A percentile compares a stretch with the other conserved stretches of the same genome.
These are phyloP conservation scores for Crossocerus cetratus DNA, from an alignment of 2,888 invertebrate species.

Conservation along the genomic window DNA sequence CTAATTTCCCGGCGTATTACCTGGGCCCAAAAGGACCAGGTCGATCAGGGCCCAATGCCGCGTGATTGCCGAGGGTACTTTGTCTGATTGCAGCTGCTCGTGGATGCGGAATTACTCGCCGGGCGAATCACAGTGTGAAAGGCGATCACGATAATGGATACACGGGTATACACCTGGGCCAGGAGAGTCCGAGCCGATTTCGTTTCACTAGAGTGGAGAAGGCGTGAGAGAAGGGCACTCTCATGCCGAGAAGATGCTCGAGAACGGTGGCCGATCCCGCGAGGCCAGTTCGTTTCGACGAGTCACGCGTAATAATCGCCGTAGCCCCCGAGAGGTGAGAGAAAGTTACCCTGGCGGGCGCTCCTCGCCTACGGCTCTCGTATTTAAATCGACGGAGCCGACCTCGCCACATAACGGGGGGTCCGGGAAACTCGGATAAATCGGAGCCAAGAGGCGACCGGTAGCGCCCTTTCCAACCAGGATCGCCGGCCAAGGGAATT, in stretches of 20 bases:
- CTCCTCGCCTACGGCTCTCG: constrained; percentile 56
- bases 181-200: neutral
- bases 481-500: constrained; percentile 16
- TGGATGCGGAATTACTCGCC: constrained; percentile 15
- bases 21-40: too few species aligned
- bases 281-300: constrained; percentile 59
- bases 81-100: constrained; percentile 8
- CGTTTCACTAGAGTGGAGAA: neutral
- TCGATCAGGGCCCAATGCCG: constrained; percentile 1
- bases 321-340: constrained; percentile 56
- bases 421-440: constrained; percentile 10
- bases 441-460: constrained; percentile 11
- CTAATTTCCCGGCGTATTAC: too few species aligned
- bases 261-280: constrained; percentile 35
- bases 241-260: constrained; percentile 9
- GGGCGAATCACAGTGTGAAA: neutral
- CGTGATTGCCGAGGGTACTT: constrained; percentile 7
- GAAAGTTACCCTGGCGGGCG: constrained; percentile 65
- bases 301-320: constrained; percentile 70
- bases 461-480: constrained; percentile 9
- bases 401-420: constrained; percentile 1
- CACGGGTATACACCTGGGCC: neutral
- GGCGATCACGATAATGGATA: neutral
- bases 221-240: neutral
- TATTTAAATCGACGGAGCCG: constrained; percentile 58